A percentile compares a stretch with the other conserved stretches of the same genome.
These are phyloP conservation scores for Digitonthophagus gazella DNA, from an alignment of 2,888 invertebrate genomes.

Conservation along the genomic window DNA sequence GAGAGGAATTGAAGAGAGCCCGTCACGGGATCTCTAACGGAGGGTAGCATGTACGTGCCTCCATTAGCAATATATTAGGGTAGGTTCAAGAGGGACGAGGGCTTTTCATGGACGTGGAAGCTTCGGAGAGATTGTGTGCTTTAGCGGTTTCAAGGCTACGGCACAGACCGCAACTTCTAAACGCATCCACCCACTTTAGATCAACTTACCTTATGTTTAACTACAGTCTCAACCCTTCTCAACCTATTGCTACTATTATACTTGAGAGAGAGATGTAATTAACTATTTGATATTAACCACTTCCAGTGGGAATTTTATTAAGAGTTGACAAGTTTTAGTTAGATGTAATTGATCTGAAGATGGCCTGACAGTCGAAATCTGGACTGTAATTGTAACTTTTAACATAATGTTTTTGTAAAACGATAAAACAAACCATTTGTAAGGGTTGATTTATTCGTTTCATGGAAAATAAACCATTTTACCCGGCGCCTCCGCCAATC, in stretches of 20 bases:
- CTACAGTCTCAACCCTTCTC: neutral
- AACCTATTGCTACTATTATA: neutral
- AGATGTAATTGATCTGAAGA: too few relatives aligned
- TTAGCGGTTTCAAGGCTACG: neutral
- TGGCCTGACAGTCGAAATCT: too few relatives aligned
- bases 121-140: neutral
- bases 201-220: neutral
- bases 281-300: neutral
- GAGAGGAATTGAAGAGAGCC: neutral
- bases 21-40: neutral
- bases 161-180: neutral
- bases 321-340: too few relatives aligned
- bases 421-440: too few relatives aligned
- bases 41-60: neutral
- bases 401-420: too few relatives aligned
- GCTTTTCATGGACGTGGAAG: neutral
- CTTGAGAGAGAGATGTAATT: neutral
- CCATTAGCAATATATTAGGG: neutral
- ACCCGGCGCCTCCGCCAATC: too few relatives aligned
- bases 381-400: too few relatives aligned
- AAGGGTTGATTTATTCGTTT: neutral
- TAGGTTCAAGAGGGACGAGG: neutral
- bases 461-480: too few relatives aligned
- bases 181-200: neutral
- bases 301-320: too few relatives aligned